Conservation (phyloP, 2,888 invertebrate genomes). For the Netelia melanura region DNA sequence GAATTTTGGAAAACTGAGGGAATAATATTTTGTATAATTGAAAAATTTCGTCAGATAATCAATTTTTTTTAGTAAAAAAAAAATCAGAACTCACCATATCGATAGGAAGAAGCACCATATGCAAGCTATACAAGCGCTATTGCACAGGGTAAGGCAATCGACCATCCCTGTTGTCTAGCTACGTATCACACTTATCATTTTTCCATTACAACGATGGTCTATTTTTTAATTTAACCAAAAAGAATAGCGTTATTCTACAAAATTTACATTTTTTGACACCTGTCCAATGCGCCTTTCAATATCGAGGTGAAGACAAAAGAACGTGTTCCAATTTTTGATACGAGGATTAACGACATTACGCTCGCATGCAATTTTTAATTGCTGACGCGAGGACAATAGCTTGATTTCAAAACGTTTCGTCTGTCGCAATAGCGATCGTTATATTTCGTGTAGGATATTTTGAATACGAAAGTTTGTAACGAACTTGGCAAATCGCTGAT, state of each 20-base stretch:
- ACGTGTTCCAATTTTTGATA: background rate
- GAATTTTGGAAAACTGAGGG: slow-evolving; percentile 69
- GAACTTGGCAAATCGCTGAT: background rate
- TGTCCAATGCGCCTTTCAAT: slow-evolving; percentile 8
- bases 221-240: slow-evolving; percentile 24
- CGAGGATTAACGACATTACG: background rate
- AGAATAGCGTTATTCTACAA: background rate
- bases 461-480: slow-evolving; percentile 40
- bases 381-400: slow-evolving; percentile 35
- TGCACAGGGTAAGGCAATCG: slow-evolving; percentile 74
- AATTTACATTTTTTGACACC: background rate
- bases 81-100: slow-evolving; percentile 71
- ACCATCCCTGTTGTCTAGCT: slow-evolving; percentile 71
- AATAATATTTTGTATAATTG: background rate
- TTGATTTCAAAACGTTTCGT: slow-evolving; percentile 11
- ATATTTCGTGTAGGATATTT: slow-evolving; percentile 26
- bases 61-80: background rate
- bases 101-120: slow-evolving; percentile 77
- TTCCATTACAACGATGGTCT: background rate
- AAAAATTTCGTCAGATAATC: background rate
- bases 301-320: slow-evolving; percentile 25
- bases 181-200: slow-evolving; percentile 2
- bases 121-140: slow-evolving; percentile 76
- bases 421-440: slow-evolving; percentile 30
- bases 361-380: slow-evolving; percentile 33